Evolutionary conservation across 2,888 invertebrate species (phyloP).

Genomic region (Hirtodrosophila confusa): DNA sequence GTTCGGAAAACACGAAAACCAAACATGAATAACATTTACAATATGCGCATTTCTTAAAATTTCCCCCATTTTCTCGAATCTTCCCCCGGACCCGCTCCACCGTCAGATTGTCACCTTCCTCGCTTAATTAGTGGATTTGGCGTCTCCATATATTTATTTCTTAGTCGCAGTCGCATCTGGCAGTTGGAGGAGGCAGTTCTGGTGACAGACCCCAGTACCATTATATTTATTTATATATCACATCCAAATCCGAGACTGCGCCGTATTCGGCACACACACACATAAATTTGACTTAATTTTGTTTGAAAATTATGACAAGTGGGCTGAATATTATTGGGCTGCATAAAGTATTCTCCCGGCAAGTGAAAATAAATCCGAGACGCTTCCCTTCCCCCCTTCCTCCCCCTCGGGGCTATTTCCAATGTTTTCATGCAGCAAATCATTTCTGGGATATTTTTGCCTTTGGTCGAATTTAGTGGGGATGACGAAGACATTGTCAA

Average conservation of each 20-base stretch:
- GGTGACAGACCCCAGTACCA: conserved; percentile 15
- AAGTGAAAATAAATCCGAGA: conserved; percentile 57
- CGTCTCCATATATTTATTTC: conserved; percentile 36
- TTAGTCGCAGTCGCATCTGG: no score
- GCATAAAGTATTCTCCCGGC: conserved; percentile 33
- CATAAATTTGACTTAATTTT: conserved; percentile 73
- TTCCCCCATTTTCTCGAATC: background rate
- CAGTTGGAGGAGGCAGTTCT: no score
- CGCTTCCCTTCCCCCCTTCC: background rate
- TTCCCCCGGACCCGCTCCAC: conserved; percentile 17
- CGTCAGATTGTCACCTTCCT: conserved; percentile 67
- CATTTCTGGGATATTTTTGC: conserved; percentile 52
- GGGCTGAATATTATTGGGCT: conserved; percentile 41
- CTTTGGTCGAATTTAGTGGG: conserved; percentile 12
- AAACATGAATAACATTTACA: conserved; percentile 53
- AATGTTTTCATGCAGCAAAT: conserved; percentile 70
- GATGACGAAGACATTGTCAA: conserved; percentile 34
- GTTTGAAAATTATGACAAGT: conserved; percentile 77
- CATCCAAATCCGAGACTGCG: conserved; percentile 61
- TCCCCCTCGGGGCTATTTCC: conserved; percentile 14
- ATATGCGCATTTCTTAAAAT: conserved; percentile 61
- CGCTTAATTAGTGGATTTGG: conserved; percentile 78
- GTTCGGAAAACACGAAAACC: conserved; percentile 52
- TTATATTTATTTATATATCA: conserved; percentile 61
- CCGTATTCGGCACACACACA: conserved; percentile 21